A percentile compares a stretch with the other conserved stretches of the same genome.
These are phyloP conservation scores for Danaus melanippus DNA, from an alignment of 1,140 invertebrate genomes.

Conservation along the genomic window DNA sequence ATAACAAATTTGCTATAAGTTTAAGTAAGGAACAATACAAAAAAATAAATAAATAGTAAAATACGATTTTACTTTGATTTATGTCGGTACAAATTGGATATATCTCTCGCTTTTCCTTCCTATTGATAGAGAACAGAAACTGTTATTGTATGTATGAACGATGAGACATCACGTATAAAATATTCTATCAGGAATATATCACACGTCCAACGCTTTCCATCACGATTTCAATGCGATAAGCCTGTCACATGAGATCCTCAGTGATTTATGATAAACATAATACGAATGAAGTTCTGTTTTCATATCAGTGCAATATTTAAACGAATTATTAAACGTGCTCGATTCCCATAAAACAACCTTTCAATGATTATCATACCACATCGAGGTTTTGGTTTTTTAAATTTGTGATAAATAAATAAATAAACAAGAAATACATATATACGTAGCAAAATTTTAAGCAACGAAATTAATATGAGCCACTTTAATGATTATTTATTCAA, in stretches of 20 bases:
- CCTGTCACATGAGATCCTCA: conserved; percentile 28
- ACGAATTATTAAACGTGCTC: too few relatives aligned
- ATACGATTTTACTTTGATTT: conserved; percentile 58
- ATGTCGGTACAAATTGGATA: conserved; percentile 68
- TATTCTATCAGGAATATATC: conserved; percentile 53
- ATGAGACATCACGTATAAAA: conserved; percentile 66
- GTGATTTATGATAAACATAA: conserved; percentile 32
- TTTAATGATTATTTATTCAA: too few relatives aligned
- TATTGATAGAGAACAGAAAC: conserved; percentile 58
- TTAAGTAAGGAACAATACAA: not conserved
- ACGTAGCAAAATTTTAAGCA: too few relatives aligned
- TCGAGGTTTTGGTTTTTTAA: too few relatives aligned
- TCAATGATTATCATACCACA: too few relatives aligned
- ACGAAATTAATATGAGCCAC: too few relatives aligned
- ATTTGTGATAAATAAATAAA: too few relatives aligned
- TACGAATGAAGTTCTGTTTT: conserved; percentile 7
- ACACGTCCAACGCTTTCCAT: conserved; percentile 43
- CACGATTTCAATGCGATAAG: conserved; percentile 45
- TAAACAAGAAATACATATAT: too few relatives aligned
- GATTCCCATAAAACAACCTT: too few relatives aligned
- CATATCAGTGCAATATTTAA: too few relatives aligned
- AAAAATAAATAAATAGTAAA: conserved; percentile 50
- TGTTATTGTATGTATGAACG: conserved; percentile 67
- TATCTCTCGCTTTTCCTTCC: conserved; percentile 54
- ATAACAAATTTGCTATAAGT: too few relatives aligned